Conservation (phyloP, 2,888 invertebrate species). For the Diplazon laetatorius region DNA sequence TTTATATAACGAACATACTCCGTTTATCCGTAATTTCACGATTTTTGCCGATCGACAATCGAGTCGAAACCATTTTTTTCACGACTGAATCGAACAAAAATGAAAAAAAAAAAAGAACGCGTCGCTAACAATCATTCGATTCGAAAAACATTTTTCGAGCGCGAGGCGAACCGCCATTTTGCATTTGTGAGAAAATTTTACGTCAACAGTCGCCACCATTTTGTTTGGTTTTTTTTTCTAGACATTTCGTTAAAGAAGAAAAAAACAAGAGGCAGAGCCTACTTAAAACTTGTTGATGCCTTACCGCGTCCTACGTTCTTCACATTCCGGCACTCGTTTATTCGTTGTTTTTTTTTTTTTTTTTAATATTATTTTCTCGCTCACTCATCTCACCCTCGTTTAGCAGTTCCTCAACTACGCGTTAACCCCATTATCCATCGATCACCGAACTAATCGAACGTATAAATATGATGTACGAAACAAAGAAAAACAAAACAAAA, state of each 20-base stretch:
- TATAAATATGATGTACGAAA: constrained; percentile 46
- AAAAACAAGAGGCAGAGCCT: constrained; percentile 50
- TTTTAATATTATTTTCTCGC: constrained; percentile 13
- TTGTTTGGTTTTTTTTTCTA: constrained; percentile 26
- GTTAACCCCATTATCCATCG: constrained; percentile 53
- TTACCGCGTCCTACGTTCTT: constrained; percentile 54
- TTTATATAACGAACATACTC: constrained; percentile 21
- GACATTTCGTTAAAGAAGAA: not conserved
- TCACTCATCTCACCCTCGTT: not conserved
- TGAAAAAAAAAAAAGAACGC: constrained; percentile 7
- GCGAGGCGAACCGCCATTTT: no score
- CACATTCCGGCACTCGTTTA: constrained; percentile 58
- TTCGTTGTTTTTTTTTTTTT: constrained; percentile 16
- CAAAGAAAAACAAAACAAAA: not conserved
- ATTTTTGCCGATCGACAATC: constrained; percentile 8
- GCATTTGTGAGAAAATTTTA: constrained; percentile 3
- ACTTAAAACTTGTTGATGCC: constrained; percentile 59
- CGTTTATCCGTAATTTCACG: constrained; percentile 13
- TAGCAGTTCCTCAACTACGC: constrained; percentile 23
- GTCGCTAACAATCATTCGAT: constrained; percentile 43
- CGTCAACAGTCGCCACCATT: constrained; percentile 7
- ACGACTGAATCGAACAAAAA: constrained; percentile 14
- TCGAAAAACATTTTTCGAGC: constrained; percentile 17
- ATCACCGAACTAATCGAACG: constrained; percentile 50
- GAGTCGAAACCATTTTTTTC: not conserved